A percentile compares a stretch with the other conserved stretches of the same genome.
These are phyloP conservation scores for Spea bombifrons DNA, from an alignment of 2,113 vertebrate species.

Conservation along the genomic window DNA sequence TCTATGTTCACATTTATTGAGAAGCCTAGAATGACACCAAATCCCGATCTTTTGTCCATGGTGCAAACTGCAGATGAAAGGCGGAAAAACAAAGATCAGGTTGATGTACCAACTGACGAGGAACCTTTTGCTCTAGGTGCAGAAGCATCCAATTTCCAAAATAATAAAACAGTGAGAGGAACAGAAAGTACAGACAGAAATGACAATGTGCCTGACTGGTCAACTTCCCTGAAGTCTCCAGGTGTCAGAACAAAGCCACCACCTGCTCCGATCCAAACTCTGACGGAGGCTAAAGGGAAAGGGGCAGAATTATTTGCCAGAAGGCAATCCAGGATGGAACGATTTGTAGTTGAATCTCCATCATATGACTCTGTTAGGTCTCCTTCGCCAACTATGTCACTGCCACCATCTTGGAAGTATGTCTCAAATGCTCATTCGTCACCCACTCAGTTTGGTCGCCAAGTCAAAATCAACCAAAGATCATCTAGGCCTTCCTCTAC, in stretches of 20 bases:
- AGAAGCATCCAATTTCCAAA: conserved; percentile 88
- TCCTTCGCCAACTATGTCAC: conserved; percentile 89
- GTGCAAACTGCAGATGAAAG: conserved; percentile 85
- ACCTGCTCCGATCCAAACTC: conserved; percentile 78
- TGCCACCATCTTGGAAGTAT: conserved; percentile 94
- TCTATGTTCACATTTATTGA: conserved; percentile 98
- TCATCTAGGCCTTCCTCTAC: conserved; percentile 63
- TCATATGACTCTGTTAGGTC: conserved; percentile 67
- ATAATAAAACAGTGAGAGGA: conserved; percentile 54
- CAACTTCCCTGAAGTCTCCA: conserved; percentile 87
- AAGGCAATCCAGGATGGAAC: conserved; percentile 92
- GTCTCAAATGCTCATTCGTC: conserved; percentile 71
- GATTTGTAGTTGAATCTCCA: conserved; percentile 79
- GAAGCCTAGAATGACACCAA: conserved; percentile 85
- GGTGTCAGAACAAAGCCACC: conserved; percentile 73
- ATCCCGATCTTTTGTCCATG: conserved; percentile 88
- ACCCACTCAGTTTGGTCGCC: conserved; percentile 59
- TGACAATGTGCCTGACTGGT: conserved; percentile 75
- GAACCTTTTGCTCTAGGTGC: conserved; percentile 90
- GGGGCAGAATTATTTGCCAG: conserved; percentile 90
- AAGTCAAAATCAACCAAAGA: conserved; percentile 66
- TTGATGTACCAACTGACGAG: conserved; percentile 72
- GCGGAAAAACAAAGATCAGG: conserved; percentile 75
- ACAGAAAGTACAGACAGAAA: conserved; percentile 31
- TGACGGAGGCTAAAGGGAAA: conserved; percentile 83